Evolutionary conservation across 2,888 invertebrate species (phyloP).

Genomic region (Drosophila mercatorum): DNA sequence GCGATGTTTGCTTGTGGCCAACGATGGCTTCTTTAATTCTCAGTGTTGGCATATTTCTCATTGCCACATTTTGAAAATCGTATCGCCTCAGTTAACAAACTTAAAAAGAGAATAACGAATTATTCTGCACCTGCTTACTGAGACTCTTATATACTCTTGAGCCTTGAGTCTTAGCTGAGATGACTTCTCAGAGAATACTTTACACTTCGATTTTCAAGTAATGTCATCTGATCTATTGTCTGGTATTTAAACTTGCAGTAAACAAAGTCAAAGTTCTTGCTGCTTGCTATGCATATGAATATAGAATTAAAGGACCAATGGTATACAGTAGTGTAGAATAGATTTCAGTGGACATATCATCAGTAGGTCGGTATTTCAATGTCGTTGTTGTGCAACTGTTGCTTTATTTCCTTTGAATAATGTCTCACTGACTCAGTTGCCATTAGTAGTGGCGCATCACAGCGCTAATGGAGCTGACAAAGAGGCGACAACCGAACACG

Average conservation of each 20-base stretch:
- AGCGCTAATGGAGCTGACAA: conserved; percentile 10
- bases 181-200: too few relatives aligned
- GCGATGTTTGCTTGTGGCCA: conserved; percentile 51
- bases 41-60: conserved; percentile 17
- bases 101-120: conserved; percentile 7
- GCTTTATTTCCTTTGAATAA: not conserved
- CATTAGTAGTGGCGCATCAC: not conserved
- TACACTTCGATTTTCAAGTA: too few relatives aligned
- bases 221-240: too few relatives aligned
- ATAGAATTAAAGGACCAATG: too few relatives aligned
- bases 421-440: not conserved
- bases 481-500: conserved; percentile 1
- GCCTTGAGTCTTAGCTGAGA: too few relatives aligned
- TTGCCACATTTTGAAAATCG: conserved; percentile 33
- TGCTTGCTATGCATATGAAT: too few relatives aligned
- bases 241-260: too few relatives aligned
- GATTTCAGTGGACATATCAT: not conserved
- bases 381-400: not conserved
- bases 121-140: not conserved
- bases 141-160: not conserved
- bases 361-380: not conserved
- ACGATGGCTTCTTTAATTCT: conserved; percentile 19
- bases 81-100: conserved; percentile 65
- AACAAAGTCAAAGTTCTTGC: too few relatives aligned
- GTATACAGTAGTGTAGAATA: not conserved